Percentiles rank a stretch among this genome's conserved stretches.
These are phyloP conservation scores for Neostethus bicornis DNA, from an alignment of 2,797 vertebrate genomes.

Conservation along the genomic window DNA sequence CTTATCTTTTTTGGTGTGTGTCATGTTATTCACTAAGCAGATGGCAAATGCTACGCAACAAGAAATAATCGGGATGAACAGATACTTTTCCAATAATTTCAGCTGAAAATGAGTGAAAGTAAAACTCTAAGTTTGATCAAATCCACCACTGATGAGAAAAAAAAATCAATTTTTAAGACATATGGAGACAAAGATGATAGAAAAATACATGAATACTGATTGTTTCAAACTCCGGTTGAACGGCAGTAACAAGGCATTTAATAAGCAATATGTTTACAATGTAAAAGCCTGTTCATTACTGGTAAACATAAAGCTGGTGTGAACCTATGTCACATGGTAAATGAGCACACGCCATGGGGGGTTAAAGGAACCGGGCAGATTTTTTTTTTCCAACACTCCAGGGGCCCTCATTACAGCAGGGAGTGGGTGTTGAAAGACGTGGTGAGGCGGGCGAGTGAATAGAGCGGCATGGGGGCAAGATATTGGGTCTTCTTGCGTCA, in stretches of 20 bases:
- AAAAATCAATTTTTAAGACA: too few species aligned
- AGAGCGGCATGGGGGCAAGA: conserved; percentile 52
- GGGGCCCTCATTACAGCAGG: conserved; percentile 69
- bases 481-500: conserved; percentile 52
- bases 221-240: background rate
- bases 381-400: conserved; percentile 25
- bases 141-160: too few species aligned
- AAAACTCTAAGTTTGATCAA: too few species aligned
- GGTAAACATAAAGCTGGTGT: conserved; percentile 30
- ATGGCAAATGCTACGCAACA: too few species aligned
- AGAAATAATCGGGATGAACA: too few species aligned
- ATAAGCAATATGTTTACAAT: conserved; percentile 1
- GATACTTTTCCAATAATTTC: too few species aligned
- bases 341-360: conserved; percentile 49
- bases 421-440: conserved; percentile 55
- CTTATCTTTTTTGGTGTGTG: too few species aligned
- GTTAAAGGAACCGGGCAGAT: conserved; percentile 43
- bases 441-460: conserved; percentile 43
- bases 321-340: conserved; percentile 40
- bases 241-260: background rate
- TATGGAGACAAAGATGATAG: too few species aligned
- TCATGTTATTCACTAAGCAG: too few species aligned
- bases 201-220: background rate
- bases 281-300: conserved; percentile 36
- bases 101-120: too few species aligned